A percentile compares a stretch with the other conserved stretches of the same genome.
Conservation (phyloP, 64 coral and sea anemone genomes). For the Trachythela sp. region DNA sequence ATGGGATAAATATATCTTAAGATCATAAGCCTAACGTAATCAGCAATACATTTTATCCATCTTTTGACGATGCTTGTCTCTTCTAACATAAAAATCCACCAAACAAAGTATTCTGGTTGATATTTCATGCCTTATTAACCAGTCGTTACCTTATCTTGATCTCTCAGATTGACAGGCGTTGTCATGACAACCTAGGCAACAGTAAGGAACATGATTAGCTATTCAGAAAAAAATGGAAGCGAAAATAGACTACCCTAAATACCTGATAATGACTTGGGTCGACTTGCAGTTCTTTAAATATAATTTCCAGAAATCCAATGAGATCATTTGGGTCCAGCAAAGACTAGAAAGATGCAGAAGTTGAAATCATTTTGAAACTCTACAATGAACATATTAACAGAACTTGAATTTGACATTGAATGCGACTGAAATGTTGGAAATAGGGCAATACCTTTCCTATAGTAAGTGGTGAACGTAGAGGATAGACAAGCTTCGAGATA, state of each 20-base stretch:
- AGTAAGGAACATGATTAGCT: no score
- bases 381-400: background rate
- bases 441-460: background rate
- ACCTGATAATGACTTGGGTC: background rate
- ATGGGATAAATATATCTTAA: no score
- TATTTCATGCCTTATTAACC: no score
- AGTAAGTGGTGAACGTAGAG: background rate
- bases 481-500: background rate
- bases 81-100: no score
- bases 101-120: no score
- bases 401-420: no score
- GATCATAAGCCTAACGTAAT: no score
- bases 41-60: no score
- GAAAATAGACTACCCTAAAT: no score
- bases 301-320: background rate
- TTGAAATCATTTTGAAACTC: background rate
- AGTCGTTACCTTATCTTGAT: background rate
- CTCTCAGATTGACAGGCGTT: background rate
- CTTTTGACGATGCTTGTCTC: no score
- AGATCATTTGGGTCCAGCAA: slow-evolving; percentile 6
- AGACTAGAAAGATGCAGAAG: background rate
- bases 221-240: no score
- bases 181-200: background rate
- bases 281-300: background rate
- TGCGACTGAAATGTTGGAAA: background rate